Conservation (phyloP, 2,797 vertebrate species). For the Rhabdophis nuchalis region DNA sequence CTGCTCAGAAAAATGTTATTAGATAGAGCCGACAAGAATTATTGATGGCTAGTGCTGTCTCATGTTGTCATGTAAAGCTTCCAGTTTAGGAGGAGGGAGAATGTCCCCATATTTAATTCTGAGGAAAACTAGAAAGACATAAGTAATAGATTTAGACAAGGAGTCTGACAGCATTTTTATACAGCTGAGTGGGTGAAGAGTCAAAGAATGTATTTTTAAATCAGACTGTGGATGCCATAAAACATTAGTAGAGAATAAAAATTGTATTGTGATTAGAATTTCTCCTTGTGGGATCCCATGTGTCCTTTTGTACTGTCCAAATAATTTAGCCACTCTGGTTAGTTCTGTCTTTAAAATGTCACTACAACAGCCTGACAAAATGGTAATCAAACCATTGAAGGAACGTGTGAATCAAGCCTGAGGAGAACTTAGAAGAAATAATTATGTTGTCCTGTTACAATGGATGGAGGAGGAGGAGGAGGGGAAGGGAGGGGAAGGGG, state of each 20-base stretch:
- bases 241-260: neutral
- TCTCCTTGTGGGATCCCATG: neutral
- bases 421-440: neutral
- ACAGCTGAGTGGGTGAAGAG: neutral
- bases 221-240: neutral
- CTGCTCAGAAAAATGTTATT: neutral
- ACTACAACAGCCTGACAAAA: neutral
- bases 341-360: neutral
- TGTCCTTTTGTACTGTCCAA: neutral
- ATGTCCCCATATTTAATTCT: neutral
- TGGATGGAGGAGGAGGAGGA: neutral
- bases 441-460: neutral
- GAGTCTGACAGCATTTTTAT: neutral
- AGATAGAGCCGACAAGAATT: neutral
- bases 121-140: neutral
- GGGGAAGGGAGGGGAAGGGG: too few species aligned
- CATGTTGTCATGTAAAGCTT: neutral
- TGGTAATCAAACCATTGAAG: neutral
- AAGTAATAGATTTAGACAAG: slow-evolving; percentile 2
- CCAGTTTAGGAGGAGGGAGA: neutral
- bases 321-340: neutral
- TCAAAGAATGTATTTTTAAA: neutral
- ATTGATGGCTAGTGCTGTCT: neutral
- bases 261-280: neutral
- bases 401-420: neutral